Conservation (phyloP, 2,888 invertebrate species). For the Gari tellinella region DNA sequence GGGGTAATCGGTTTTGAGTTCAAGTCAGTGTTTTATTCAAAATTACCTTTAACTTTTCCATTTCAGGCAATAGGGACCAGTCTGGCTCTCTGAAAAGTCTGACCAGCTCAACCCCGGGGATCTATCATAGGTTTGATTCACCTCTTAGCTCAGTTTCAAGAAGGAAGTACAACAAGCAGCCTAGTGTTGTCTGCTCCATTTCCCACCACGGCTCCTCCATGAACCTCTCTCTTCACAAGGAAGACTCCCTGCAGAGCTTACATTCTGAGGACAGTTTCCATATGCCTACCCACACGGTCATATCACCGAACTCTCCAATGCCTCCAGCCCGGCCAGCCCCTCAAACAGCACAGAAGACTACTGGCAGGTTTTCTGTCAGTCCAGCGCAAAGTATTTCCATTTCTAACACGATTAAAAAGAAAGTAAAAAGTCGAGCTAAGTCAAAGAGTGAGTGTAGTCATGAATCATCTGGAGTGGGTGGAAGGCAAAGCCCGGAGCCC, state of each 20-base stretch:
- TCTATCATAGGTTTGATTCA: too few relatives aligned
- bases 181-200: too few relatives aligned
- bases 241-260: constrained; percentile 4
- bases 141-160: too few relatives aligned
- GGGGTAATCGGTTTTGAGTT: too few relatives aligned
- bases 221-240: too few relatives aligned
- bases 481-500: constrained; percentile 12
- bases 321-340: not conserved
- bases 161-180: too few relatives aligned
- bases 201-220: too few relatives aligned
- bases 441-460: constrained; percentile 32
- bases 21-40: too few relatives aligned
- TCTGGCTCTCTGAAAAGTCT: too few relatives aligned
- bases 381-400: constrained; percentile 38
- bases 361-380: constrained; percentile 44
- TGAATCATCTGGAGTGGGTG: not conserved
- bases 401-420: constrained; percentile 1
- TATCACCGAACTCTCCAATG: constrained; percentile 15
- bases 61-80: too few relatives aligned
- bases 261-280: constrained; percentile 40
- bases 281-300: constrained; percentile 36
- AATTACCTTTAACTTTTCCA: too few relatives aligned
- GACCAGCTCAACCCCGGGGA: too few relatives aligned
- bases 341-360: not conserved
- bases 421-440: not conserved